phyloP scores from a whole-genome alignment of 1,140 invertebrate species.

The Triops cancriformis region DNA sequence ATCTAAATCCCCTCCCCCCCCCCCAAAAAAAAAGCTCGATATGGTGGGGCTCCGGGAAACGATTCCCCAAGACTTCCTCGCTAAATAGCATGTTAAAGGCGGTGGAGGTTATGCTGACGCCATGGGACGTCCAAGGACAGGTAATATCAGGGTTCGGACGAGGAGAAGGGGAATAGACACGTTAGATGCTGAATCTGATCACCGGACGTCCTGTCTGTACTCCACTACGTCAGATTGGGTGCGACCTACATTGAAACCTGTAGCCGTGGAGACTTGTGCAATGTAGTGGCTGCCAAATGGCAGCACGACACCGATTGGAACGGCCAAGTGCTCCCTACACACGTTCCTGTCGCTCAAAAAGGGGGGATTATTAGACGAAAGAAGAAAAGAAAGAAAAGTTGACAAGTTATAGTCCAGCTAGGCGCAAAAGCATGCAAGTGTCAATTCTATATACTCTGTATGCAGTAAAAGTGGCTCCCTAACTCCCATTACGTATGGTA shows the following conservation, averaged over 20 bases:
- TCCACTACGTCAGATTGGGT: neutral
- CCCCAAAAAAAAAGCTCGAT: neutral
- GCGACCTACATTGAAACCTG: slow-evolving; percentile 8
- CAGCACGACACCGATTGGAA: neutral
- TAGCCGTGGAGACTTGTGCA: neutral
- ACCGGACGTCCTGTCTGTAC: slow-evolving; percentile 5
- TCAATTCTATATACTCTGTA: neutral
- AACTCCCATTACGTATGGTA: neutral
- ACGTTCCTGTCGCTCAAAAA: neutral
- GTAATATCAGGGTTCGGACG: neutral
- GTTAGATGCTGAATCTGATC: slow-evolving; percentile 10
- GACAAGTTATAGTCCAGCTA: neutral
- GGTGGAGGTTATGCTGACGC: neutral
- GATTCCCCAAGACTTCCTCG: neutral
- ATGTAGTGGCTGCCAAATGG: neutral
- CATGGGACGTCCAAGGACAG: neutral
- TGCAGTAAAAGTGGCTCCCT: neutral
- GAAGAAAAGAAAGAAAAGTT: neutral
- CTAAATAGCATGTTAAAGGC: neutral
- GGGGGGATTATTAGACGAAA: neutral
- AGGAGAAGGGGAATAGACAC: neutral
- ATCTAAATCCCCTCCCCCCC: neutral
- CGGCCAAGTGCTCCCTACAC: neutral
- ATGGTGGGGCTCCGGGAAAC: neutral
- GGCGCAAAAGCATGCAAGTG: neutral